These are phyloP conservation scores for Caenorhabditis auriculariae DNA, from an alignment of 2,888 invertebrate species.

Conservation along the genomic window DNA sequence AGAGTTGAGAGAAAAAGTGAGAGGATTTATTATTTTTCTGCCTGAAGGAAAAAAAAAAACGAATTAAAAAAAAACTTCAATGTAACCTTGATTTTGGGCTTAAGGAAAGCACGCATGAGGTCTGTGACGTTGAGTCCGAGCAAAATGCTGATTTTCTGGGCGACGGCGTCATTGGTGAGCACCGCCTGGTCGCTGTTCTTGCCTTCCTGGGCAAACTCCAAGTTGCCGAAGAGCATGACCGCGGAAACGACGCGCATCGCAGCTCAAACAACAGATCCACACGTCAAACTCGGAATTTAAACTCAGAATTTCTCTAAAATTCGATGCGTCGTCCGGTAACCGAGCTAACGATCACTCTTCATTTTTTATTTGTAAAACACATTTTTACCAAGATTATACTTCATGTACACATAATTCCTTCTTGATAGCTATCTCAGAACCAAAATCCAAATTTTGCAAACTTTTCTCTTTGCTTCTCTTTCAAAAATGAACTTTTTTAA, in stretches of 20 bases:
- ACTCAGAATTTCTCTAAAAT: too few relatives aligned
- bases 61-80: background rate
- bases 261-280: constrained; percentile 67
- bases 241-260: constrained; percentile 93
- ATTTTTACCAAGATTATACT: too few relatives aligned
- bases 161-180: constrained; percentile 86
- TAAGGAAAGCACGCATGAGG: constrained; percentile 94
- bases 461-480: background rate
- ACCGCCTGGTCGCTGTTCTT: constrained; percentile 97
- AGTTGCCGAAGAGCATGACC: constrained; percentile 91
- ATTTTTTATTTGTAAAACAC: background rate
- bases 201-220: constrained; percentile 94
- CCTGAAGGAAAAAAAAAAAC: too few relatives aligned
- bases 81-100: constrained; percentile 82
- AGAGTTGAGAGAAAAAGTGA: background rate
- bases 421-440: too few relatives aligned
- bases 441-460: background rate
- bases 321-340: too few relatives aligned
- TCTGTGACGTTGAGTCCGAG: constrained; percentile 87
- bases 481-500: background rate
- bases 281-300: constrained; percentile 2
- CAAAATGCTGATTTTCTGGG: constrained; percentile 91
- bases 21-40: background rate
- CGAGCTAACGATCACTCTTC: background rate
- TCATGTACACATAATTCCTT: too few relatives aligned